Evolutionary conservation across 2,113 vertebrate species (phyloP).

Genomic region (Percopsis transmontana): DNA sequence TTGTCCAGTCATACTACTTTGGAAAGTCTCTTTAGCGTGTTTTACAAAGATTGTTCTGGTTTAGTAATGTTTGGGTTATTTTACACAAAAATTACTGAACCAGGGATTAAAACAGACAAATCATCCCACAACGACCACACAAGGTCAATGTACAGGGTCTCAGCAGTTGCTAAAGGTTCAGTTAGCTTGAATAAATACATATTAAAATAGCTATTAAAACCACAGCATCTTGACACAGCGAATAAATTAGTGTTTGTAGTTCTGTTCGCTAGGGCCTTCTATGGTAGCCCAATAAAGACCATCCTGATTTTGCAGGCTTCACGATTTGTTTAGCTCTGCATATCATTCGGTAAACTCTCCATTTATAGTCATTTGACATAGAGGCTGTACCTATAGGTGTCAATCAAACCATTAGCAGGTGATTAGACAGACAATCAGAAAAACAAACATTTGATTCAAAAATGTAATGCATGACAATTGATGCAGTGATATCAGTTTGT

Average conservation of each 20-base stretch:
- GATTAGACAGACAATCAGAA: no score
- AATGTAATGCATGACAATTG: no score
- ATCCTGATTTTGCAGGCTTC: no score
- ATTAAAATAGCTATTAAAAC: slow-evolving; percentile 6
- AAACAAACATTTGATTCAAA: no score
- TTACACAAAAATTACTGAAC: slow-evolving; percentile 16
- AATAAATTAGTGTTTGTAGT: neutral
- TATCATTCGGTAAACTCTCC: no score
- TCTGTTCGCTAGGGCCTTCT: neutral
- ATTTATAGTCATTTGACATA: no score
- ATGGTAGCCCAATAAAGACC: no score
- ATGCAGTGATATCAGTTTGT: no score
- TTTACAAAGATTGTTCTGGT: slow-evolving; percentile 33
- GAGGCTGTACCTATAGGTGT: no score
- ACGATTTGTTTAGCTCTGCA: no score
- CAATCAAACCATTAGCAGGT: no score
- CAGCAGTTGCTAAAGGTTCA: slow-evolving; percentile 3
- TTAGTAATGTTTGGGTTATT: slow-evolving; percentile 28
- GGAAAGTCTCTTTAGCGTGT: slow-evolving; percentile 24
- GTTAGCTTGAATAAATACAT: slow-evolving; percentile 23
- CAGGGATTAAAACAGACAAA: slow-evolving; percentile 37
- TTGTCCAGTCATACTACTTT: slow-evolving; percentile 2
- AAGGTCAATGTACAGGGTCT: slow-evolving; percentile 7
- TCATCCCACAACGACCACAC: slow-evolving; percentile 34
- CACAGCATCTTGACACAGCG: slow-evolving; percentile 10